Percentiles rank a stretch among this genome's conserved stretches.
Conservation (phyloP, 2,113 vertebrate species). For the Protobothrops mucrosquamatus region DNA sequence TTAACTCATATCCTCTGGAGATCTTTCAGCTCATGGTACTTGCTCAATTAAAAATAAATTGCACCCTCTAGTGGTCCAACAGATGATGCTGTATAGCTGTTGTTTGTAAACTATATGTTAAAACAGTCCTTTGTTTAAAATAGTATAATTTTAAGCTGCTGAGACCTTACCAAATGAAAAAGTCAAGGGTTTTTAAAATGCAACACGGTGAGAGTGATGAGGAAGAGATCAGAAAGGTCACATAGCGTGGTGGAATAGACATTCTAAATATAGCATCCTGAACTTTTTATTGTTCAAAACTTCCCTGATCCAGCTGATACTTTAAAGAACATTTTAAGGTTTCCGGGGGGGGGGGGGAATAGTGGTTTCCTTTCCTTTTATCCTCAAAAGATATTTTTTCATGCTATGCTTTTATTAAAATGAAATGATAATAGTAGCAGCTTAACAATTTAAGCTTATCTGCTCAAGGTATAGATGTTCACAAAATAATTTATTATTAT, state of each 20-base stretch:
- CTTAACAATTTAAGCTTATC: neutral
- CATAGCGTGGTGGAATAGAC: neutral
- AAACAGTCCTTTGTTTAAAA: neutral
- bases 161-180: neutral
- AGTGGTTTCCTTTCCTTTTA: neutral
- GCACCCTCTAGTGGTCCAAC: conserved; percentile 50
- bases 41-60: conserved; percentile 13
- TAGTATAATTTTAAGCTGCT: neutral
- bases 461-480: neutral
- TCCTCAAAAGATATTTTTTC: neutral
- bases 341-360: neutral
- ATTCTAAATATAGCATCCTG: neutral
- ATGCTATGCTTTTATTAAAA: neutral
- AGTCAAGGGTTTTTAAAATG: neutral
- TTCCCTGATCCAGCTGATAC: neutral
- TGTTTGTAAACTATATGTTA: neutral
- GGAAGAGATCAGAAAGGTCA: neutral
- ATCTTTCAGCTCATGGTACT: neutral
- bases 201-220: neutral
- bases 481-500: neutral
- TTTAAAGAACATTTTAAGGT: neutral
- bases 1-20: neutral
- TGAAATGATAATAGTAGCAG: neutral
- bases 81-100: neutral
- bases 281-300: neutral